Base-by-base conservation (phyloP, 2,113 vertebrate genomes). In the Oceanites oceanicus region DNA sequence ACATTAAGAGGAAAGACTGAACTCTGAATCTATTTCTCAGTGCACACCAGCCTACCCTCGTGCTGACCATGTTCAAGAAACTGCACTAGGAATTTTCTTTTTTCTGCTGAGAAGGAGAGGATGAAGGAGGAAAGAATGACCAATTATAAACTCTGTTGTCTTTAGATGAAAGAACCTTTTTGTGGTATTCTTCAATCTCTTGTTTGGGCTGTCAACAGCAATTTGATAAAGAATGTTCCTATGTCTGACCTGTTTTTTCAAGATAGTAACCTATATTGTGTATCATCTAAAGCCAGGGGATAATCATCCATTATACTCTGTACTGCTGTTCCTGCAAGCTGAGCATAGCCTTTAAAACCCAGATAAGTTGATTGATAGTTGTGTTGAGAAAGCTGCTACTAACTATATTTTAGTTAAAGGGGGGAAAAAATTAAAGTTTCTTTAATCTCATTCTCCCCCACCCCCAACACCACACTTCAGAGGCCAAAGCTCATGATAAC, bases 171-270 rank as follows among this genome's bases (percentile, higher is more conserved):
- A 98, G 98, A 97, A 97, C 97, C 97, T 98, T 97, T 98, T 90
- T 98, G 98, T 97, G 93, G 95, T 93, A 93, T 96, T 97, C 95
- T 97, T 95, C 97, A 91, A 88, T 96, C 97, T 97, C 97, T 98
- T 97, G 98, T 97, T 98, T 96, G 96, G 98, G 97, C 98, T 98
- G 98, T 98, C 98, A 98, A 97, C 98, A 98, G 97, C 97, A 98
- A 98, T 98, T 98, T 98, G 97, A 97, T 87, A 95, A 97, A 98
- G 98, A 97, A 97, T 96, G 97, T 97, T 96, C 97, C 95, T 95
- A 53, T 73, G 94, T 86, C 94, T 98, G 98, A 98, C 98, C 98
- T 98, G 98, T 96, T 98, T 98, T 98, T 97, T 98, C 97, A 98
- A 97, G 98, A 95, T 92, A 89, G 97, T 97, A 98, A 98, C 97